Conservation (phyloP, 2,797 vertebrate species). For the Microtus obscurus region DNA sequence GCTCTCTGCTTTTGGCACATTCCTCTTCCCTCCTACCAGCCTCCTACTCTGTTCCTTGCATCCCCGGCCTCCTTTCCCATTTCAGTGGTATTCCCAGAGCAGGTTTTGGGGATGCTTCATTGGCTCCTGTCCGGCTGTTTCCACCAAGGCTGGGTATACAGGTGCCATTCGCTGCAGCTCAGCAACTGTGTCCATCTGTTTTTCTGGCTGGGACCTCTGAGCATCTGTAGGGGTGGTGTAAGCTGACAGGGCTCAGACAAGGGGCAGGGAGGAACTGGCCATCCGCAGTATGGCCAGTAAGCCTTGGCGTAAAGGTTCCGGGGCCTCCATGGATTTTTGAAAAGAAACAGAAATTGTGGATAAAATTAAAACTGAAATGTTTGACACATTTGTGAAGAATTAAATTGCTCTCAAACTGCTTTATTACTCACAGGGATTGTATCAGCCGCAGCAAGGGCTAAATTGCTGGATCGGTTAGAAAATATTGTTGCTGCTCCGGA, state of each 20-base stretch:
- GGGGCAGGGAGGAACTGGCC: not conserved
- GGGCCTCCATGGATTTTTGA: not conserved
- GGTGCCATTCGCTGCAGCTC: conserved; percentile 47
- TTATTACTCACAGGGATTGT: conserved; percentile 86
- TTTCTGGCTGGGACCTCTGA: conserved; percentile 44
- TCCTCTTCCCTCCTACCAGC: not conserved
- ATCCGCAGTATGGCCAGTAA: rapidly evolving
- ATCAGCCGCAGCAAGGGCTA: conserved; percentile 85
- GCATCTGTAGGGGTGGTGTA: conserved; percentile 35
- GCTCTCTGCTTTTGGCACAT: conserved; percentile 56
- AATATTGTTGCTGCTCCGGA: conserved; percentile 86
- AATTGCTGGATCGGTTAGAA: conserved; percentile 86
- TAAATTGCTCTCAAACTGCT: conserved; percentile 83
- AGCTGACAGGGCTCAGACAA: not conserved
- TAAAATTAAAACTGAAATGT: conserved; percentile 79
- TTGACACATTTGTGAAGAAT: conserved; percentile 83
- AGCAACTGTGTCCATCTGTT: conserved; percentile 61
- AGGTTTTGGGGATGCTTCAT: conserved; percentile 62
- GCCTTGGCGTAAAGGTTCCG: not conserved
- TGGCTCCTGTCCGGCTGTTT: conserved; percentile 26
- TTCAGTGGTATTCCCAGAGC: conserved; percentile 38
- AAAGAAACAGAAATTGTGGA: not conserved
- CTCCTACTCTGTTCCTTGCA: not conserved
- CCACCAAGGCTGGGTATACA: not conserved
- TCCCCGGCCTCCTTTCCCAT: not conserved